phyloP scores from a whole-genome alignment of 2,888 invertebrate genomes.

The Apotomis capreana region DNA sequence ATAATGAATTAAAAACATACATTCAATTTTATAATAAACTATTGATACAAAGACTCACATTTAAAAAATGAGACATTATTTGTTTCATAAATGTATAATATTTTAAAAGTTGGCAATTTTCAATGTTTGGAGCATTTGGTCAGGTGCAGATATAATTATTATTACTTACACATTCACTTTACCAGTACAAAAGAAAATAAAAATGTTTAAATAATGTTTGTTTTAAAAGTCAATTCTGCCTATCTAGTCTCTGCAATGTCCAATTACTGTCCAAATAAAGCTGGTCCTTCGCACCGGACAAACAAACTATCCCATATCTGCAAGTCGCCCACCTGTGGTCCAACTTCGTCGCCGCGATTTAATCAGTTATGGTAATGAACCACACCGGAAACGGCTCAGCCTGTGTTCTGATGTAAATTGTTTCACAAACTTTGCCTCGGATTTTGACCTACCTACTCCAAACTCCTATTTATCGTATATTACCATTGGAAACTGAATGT shows the following conservation, averaged over 20 bases:
- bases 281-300: slow-evolving; percentile 20
- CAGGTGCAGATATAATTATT: no score
- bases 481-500: background rate
- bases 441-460: slow-evolving; percentile 10
- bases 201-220: no score
- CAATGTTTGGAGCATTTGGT: no score
- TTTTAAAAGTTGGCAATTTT: no score
- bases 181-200: no score
- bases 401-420: slow-evolving; percentile 53
- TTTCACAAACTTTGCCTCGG: slow-evolving; percentile 50
- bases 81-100: no score
- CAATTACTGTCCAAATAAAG: slow-evolving; percentile 21
- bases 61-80: no score
- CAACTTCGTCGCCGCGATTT: slow-evolving; percentile 53
- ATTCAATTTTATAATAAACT: no score
- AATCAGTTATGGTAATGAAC: slow-evolving; percentile 66
- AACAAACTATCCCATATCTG: slow-evolving; percentile 43
- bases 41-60: no score
- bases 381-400: slow-evolving; percentile 48
- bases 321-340: slow-evolving; percentile 57
- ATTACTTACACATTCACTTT: no score
- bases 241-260: background rate
- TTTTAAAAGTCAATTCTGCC: no score
- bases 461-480: background rate
- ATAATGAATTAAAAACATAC: no score